Evolutionary conservation across 2,113 vertebrate species (phyloP).

Genomic region (Saguinus midas): DNA sequence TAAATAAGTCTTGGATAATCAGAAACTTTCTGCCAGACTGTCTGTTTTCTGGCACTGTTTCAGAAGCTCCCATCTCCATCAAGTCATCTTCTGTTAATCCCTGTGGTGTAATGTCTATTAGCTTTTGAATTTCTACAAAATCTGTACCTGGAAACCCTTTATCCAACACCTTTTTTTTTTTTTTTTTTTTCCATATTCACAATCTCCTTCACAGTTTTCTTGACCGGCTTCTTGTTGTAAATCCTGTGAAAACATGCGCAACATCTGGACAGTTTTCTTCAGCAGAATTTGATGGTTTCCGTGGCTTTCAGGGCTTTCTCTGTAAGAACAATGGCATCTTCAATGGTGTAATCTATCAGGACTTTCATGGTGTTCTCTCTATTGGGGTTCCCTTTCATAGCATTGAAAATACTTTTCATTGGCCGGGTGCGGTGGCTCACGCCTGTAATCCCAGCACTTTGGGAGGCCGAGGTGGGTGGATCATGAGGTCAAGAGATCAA

Average conservation of each 20-base stretch:
- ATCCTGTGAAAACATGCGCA: not conserved
- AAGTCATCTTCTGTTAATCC: not conserved
- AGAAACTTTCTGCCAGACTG: not conserved
- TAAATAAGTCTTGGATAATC: not conserved
- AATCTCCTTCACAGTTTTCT: not conserved
- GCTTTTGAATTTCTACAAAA: not conserved
- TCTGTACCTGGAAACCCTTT: not conserved
- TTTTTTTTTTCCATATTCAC: not conserved
- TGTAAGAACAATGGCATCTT: not conserved
- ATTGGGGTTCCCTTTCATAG: not conserved
- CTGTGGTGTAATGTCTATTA: not conserved
- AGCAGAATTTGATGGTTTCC: not conserved
- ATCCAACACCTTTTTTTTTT: not conserved
- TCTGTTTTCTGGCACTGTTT: not conserved
- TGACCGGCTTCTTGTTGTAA: not conserved
- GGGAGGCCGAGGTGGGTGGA: too few relatives aligned
- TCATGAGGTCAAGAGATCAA: too few relatives aligned
- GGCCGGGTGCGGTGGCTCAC: too few relatives aligned
- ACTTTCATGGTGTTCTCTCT: not conserved
- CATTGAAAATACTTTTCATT: not conserved
- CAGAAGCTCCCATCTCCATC: not conserved
- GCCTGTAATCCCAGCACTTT: too few relatives aligned
- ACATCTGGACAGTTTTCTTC: not conserved
- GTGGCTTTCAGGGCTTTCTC: not conserved
- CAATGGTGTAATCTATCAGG: not conserved